These are phyloP conservation scores for Pycnomerus fuliginosus DNA, from an alignment of 2,888 invertebrate genomes.

Conservation along the genomic window DNA sequence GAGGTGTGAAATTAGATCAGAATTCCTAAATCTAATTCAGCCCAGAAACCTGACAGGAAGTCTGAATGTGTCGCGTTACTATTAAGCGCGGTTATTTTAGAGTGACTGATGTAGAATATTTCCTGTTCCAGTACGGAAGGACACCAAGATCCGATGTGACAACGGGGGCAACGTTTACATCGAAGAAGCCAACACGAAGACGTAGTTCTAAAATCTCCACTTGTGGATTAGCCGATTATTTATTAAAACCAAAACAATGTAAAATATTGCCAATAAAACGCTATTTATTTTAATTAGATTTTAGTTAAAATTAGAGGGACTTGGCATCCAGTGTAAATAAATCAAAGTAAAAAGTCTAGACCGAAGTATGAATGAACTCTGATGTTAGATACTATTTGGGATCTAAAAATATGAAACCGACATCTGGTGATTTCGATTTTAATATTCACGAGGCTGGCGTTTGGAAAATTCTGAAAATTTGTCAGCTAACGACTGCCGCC, in stretches of 20 bases:
- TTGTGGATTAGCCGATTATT: no score
- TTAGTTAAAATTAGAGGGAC: slow-evolving; percentile 31
- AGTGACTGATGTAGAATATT: slow-evolving; percentile 26
- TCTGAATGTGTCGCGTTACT: slow-evolving; percentile 26
- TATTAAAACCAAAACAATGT: slow-evolving; percentile 32
- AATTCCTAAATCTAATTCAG: slow-evolving; percentile 21
- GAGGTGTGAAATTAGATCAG: slow-evolving; percentile 7
- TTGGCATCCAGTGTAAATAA: slow-evolving; percentile 35
- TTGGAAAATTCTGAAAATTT: slow-evolving; percentile 15
- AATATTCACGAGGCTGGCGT: neutral
- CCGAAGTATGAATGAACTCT: slow-evolving; percentile 37
- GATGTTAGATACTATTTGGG: slow-evolving; percentile 23
- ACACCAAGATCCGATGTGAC: slow-evolving; percentile 45
- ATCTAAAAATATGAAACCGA: slow-evolving; percentile 27
- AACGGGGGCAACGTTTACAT: slow-evolving; percentile 54
- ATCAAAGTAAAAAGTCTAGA: slow-evolving; percentile 32
- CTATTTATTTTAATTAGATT: slow-evolving; percentile 37
- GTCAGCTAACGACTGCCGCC: slow-evolving; percentile 11
- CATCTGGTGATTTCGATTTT: slow-evolving; percentile 18
- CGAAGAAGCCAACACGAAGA: slow-evolving; percentile 46
- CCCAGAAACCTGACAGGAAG: slow-evolving; percentile 25
- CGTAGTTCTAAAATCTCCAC: no score
- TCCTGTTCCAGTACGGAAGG: slow-evolving; percentile 52
- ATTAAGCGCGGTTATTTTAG: slow-evolving; percentile 24
- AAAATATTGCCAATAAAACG: slow-evolving; percentile 38